Conservation (phyloP, 2,113 vertebrate genomes). For the Oryzias celebensis region DNA sequence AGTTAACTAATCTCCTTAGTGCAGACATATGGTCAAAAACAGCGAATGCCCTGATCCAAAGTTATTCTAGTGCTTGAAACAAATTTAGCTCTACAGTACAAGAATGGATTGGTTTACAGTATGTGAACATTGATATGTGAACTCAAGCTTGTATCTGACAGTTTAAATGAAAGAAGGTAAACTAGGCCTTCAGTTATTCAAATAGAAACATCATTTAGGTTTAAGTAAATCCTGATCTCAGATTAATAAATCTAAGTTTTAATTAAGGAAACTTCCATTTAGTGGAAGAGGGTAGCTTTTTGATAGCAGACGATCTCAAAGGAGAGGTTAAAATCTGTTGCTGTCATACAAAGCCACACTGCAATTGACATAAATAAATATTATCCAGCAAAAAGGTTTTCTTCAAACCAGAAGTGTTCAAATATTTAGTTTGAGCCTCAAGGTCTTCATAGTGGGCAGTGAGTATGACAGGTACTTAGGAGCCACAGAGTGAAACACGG, state of each 20-base stretch:
- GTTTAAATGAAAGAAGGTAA: too few relatives aligned
- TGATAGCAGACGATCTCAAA: background rate
- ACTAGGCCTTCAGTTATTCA: too few relatives aligned
- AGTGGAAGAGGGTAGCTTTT: background rate
- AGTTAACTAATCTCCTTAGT: constrained; percentile 71
- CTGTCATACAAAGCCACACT: constrained; percentile 16
- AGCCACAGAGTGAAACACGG: constrained; percentile 8
- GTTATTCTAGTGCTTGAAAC: constrained; percentile 44
- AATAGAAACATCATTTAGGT: too few relatives aligned
- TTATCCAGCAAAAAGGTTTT: constrained; percentile 11
- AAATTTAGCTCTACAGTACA: constrained; percentile 32
- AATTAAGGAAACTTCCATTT: background rate
- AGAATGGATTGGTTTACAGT: too few relatives aligned
- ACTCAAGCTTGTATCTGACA: too few relatives aligned
- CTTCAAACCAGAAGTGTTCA: constrained; percentile 29
- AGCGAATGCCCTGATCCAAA: constrained; percentile 44
- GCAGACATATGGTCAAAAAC: constrained; percentile 69
- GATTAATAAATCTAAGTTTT: background rate
- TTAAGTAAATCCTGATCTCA: too few relatives aligned
- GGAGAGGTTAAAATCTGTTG: constrained; percentile 19
- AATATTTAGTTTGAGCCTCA: constrained; percentile 40
- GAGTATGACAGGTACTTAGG: constrained; percentile 43
- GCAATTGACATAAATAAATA: constrained; percentile 7
- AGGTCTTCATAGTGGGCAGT: constrained; percentile 39
- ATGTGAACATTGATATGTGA: too few relatives aligned